Base-by-base conservation (phyloP, 2,797 vertebrate genomes). In the Tenualosa ilisha region DNA sequence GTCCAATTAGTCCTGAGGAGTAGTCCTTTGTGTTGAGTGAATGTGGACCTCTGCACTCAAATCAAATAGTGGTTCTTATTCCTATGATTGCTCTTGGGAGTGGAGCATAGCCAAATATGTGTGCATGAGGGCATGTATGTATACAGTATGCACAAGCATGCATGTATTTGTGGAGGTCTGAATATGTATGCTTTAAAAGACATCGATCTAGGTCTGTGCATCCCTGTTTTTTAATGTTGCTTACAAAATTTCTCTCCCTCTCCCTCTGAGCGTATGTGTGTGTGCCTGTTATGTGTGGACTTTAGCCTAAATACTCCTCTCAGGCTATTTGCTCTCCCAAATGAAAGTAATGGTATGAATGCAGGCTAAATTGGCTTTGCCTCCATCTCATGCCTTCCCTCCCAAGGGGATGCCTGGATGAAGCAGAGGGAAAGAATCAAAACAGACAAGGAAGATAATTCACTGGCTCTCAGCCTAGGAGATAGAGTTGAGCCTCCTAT, bases 261-360 rank as follows among this genome's bases (percentile, higher is more conserved):
- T 72, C 8, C 24, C 3, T 12, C 8, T 68, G 31, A 15, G 11
- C 4, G 13, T 37, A 31, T 75, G 68, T 75, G 68, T 43, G 13
- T 75, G 13, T 75, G 0, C 54, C 24, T 37, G 56, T 59, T n/a
- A 7, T n/a, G 4, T 6, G 3, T 68, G 68, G 13, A 15, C 31
- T 43, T 17, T 17, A 75, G 68, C 68, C 68, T 75, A 75, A 75
- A 43, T 75, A 92, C 89, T 91, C 91, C 92, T 94, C 91, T 89
- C 90, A 90, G 93, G 93, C 93, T 95, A 93, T 95, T 95, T 95
- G 92, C 93, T 93, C 93, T 94, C 91, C 93, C 94, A 95, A 96
- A 95, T 93, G 89, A 94, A 94, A 75, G 90, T 94, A 95, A 95
- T 94, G 91, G 90, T 92, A 93, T 94, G 94, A 94, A 93, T 91